phyloP scores from a whole-genome alignment of 2,797 vertebrate genomes.

The Aplochiton taeniatus region DNA sequence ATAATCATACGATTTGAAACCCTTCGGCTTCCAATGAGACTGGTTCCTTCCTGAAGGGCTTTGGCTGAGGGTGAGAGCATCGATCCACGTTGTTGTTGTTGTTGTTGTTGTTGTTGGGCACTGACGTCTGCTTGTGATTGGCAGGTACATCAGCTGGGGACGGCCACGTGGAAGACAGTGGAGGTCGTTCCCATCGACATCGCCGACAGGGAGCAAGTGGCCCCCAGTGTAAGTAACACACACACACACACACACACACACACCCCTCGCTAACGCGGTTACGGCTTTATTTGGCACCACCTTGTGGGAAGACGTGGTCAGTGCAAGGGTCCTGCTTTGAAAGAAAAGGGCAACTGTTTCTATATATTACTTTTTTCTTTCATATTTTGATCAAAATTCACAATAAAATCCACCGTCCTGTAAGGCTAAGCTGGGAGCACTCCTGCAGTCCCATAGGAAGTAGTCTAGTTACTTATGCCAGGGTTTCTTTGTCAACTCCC shows the following conservation, averaged over 20 bases:
- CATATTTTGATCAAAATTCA: no score
- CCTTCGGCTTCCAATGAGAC: no score
- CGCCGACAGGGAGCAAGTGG: slow-evolving; percentile 86
- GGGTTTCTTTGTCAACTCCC: no score
- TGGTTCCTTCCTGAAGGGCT: no score
- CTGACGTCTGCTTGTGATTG: slow-evolving; percentile 4
- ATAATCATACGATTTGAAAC: no score
- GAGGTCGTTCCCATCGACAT: slow-evolving; percentile 90
- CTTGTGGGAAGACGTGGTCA: slow-evolving; percentile 47
- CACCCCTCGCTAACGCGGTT: background rate
- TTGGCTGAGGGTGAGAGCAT: no score
- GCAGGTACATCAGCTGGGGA: slow-evolving; percentile 90
- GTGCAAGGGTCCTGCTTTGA: slow-evolving; percentile 7
- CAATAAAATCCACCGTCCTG: no score
- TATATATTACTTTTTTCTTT: background rate
- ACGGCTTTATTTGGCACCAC: slow-evolving; percentile 33
- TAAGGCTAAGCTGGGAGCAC: no score
- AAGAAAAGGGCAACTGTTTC: background rate
- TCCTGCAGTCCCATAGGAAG: no score
- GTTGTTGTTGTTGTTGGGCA: background rate
- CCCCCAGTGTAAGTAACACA: slow-evolving; percentile 80
- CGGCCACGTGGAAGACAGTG: slow-evolving; percentile 81
- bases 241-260: background rate
- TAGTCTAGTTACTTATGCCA: no score
- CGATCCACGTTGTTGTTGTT: background rate